Evolutionary conservation across 1,140 invertebrate species (phyloP).

Genomic region (Muscidifurax raptorellus): DNA sequence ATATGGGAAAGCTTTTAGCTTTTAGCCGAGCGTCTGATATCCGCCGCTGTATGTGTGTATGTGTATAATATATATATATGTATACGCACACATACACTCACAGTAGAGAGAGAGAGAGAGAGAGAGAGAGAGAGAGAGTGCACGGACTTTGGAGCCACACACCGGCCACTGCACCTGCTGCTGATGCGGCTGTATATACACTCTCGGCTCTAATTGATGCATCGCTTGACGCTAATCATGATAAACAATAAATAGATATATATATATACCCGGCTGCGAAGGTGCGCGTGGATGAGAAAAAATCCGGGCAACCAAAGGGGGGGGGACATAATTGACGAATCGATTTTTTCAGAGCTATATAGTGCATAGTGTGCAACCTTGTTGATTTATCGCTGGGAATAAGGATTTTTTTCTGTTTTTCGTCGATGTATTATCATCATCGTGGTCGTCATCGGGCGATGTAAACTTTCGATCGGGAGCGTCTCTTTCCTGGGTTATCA

Average conservation of each 20-base stretch:
- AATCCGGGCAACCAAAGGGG: not conserved
- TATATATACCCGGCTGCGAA: conserved; percentile 41
- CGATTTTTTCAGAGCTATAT: conserved; percentile 30
- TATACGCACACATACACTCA: conserved; percentile 18
- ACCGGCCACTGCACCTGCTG: conserved; percentile 36
- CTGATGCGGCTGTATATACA: not conserved
- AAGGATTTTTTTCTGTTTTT: not conserved
- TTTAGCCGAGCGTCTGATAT: conserved; percentile 72
- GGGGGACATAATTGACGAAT: conserved; percentile 43
- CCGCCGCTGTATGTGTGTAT: conserved; percentile 44
- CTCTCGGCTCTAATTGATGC: conserved; percentile 66
- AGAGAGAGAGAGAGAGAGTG: not conserved
- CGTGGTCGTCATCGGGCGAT: not conserved
- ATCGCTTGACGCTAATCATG: conserved; percentile 68
- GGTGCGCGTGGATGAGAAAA: not conserved
- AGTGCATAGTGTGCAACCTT: no score
- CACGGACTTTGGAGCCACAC: conserved; percentile 44
- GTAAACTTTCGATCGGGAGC: not conserved
- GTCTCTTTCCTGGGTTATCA: no score
- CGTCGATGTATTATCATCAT: conserved; percentile 5
- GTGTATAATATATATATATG: not conserved
- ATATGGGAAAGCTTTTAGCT: conserved; percentile 74
- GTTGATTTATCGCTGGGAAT: not conserved
- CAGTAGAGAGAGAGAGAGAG: conserved; percentile 17
- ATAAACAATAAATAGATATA: conserved; percentile 71